Evolutionary conservation across 2,113 vertebrate genomes (phyloP).

Genomic region (Megaceryle maxima): DNA sequence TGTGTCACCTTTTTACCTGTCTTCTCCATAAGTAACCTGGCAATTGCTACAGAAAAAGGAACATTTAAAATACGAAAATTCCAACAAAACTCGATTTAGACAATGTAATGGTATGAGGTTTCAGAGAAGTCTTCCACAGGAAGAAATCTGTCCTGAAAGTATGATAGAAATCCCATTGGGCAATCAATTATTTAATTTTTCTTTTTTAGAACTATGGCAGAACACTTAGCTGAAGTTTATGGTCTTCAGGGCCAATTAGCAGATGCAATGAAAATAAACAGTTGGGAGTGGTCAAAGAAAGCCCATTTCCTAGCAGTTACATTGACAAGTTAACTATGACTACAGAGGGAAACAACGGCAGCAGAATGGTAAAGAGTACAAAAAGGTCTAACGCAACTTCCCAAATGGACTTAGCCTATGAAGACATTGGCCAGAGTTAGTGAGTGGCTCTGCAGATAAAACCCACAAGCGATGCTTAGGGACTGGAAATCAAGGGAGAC

Average conservation of each 20-base stretch:
- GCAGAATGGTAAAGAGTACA: slow-evolving; percentile 50
- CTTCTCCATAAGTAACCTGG: not conserved
- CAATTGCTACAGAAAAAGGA: not conserved
- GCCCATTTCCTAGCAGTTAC: slow-evolving; percentile 63
- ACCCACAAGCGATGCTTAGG: not conserved
- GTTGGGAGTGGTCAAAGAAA: slow-evolving; percentile 63
- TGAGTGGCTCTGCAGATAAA: not conserved
- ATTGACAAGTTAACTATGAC: slow-evolving; percentile 59
- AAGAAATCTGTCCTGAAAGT: slow-evolving; percentile 20
- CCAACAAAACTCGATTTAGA: not conserved
- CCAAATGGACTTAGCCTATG: slow-evolving; percentile 42
- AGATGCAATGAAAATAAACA: slow-evolving; percentile 44
- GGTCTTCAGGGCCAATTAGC: slow-evolving; percentile 46
- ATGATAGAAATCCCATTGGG: not conserved
- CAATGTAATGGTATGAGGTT: not conserved
- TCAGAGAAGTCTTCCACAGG: not conserved
- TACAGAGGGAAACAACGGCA: slow-evolving; percentile 49
- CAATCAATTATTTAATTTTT: not conserved
- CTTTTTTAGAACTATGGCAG: not conserved
- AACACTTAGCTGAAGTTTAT: slow-evolving; percentile 28
- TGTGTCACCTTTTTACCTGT: not conserved
- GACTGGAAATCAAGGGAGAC: not conserved
- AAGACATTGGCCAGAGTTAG: slow-evolving; percentile 45
- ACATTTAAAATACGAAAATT: slow-evolving; percentile 23
- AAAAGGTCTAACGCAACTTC: slow-evolving; percentile 58